Percentiles rank a stretch among this genome's conserved stretches.
Conservation (phyloP, 1,140 invertebrate genomes). For the Eriosoma lanigerum region DNA sequence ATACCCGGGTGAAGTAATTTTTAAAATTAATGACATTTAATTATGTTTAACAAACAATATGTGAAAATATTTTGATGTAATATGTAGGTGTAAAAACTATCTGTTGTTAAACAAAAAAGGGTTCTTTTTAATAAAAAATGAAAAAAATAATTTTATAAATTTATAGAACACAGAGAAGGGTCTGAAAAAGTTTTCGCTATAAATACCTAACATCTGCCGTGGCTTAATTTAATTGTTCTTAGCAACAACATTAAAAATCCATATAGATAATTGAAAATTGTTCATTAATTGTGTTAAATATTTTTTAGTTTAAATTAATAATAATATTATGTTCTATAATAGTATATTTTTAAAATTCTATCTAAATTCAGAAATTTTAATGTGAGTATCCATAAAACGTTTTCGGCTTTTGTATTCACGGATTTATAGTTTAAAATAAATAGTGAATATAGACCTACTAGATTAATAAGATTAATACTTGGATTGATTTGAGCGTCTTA, state of each 20-base stretch:
- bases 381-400: too few relatives aligned
- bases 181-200: not conserved
- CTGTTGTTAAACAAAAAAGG: not conserved
- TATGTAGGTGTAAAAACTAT: not conserved
- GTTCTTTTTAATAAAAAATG: not conserved
- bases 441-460: too few relatives aligned
- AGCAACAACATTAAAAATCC: not conserved
- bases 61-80: not conserved
- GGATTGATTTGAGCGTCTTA: too few relatives aligned
- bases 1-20: not conserved
- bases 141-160: not conserved
- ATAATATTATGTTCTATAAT: too few relatives aligned
- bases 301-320: too few relatives aligned
- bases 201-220: not conserved
- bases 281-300: not conserved
- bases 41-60: not conserved
- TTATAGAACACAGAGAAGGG: not conserved
- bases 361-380: too few relatives aligned
- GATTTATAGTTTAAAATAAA: too few relatives aligned
- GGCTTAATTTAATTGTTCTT: not conserved
- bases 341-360: too few relatives aligned
- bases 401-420: too few relatives aligned
- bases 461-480: too few relatives aligned
- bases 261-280: not conserved
- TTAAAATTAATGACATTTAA: not conserved